Conservation (phyloP, 2,888 invertebrate genomes). For the Antheraea assamensis region DNA sequence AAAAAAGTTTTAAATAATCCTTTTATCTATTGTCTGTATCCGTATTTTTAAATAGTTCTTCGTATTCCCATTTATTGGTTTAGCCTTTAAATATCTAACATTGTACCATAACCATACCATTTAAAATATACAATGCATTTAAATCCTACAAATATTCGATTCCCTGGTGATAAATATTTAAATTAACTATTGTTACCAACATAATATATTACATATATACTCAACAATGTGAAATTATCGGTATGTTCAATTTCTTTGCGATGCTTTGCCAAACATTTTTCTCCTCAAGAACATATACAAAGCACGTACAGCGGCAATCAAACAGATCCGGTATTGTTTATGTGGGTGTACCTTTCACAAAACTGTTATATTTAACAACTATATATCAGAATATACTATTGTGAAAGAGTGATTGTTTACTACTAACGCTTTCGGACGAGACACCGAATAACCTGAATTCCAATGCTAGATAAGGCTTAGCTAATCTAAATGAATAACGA, state of each 20-base stretch:
- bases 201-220: neutral
- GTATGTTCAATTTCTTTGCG: conserved; percentile 32
- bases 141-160: neutral
- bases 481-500: neutral
- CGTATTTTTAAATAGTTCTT: too few species aligned
- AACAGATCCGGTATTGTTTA: conserved; percentile 64
- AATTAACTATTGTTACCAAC: neutral
- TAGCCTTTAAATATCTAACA: too few species aligned
- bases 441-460: neutral
- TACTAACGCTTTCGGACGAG: neutral
- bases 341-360: conserved; percentile 58
- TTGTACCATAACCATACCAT: too few species aligned
- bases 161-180: neutral
- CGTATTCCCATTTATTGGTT: too few species aligned
- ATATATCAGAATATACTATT: conserved; percentile 4
- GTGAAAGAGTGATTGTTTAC: neutral
- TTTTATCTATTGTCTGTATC: too few species aligned
- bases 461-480: neutral
- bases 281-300: conserved; percentile 48
- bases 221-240: conserved; percentile 19
- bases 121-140: neutral
- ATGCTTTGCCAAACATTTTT: conserved; percentile 51
- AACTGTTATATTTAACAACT: conserved; percentile 18
- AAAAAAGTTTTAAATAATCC: too few species aligned
- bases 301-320: conserved; percentile 65